Evolutionary conservation across 23 tunicate species (phyloP).

Genomic region (Styela plicata): DNA sequence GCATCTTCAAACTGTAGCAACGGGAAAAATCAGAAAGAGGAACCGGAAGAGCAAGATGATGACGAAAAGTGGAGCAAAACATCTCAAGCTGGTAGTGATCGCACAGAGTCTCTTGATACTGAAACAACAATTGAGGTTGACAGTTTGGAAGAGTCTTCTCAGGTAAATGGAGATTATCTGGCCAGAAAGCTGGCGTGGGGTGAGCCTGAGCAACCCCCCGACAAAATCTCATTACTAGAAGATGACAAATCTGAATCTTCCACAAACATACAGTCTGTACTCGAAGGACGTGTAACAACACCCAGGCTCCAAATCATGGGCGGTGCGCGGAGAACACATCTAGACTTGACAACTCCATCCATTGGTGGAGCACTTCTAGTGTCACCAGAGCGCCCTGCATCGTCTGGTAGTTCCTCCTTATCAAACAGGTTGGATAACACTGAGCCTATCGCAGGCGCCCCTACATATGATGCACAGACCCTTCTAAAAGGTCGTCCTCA

Average conservation of each 20-base stretch:
- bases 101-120: background rate
- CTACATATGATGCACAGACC: constrained; percentile 8
- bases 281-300: constrained; percentile 82
- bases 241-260: constrained; percentile 25
- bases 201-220: no score
- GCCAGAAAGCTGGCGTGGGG: constrained; percentile 72
- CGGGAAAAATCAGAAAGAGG: background rate
- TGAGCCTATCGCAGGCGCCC: constrained; percentile 10
- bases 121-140: constrained; percentile 7
- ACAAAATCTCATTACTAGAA: constrained; percentile 8
- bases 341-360: constrained; percentile 83
- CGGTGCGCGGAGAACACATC: constrained; percentile 81
- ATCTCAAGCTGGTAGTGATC: constrained; percentile 19
- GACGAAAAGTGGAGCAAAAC: constrained; percentile 23
- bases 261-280: background rate
- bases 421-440: background rate
- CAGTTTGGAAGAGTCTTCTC: constrained; percentile 20
- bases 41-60: background rate
- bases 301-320: constrained; percentile 74
- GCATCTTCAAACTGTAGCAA: constrained; percentile 33
- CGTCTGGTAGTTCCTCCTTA: background rate
- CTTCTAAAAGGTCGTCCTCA: constrained; percentile 18
- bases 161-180: constrained; percentile 22
- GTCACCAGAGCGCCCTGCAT: constrained; percentile 8
- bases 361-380: constrained; percentile 19